Conservation (phyloP, 92 coral and sea anemone genomes). For the Phenganax subtilis region DNA sequence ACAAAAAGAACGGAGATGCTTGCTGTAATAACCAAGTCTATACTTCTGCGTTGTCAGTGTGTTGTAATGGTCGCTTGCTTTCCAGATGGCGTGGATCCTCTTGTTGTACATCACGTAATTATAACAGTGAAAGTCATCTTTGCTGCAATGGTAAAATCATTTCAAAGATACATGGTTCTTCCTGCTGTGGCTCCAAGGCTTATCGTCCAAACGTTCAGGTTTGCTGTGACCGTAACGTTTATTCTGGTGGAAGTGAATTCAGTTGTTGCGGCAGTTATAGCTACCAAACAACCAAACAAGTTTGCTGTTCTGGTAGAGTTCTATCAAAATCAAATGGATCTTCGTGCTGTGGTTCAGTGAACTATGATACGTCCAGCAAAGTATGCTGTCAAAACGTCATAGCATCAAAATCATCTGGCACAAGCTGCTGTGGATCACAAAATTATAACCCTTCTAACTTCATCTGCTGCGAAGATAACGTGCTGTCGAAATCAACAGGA, state of each 20-base stretch:
- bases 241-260: background rate
- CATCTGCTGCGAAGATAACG: slow-evolving; percentile 24
- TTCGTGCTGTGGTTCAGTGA: slow-evolving; percentile 11
- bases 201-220: slow-evolving; percentile 8
- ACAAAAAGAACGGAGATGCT: background rate
- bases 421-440: slow-evolving; percentile 27
- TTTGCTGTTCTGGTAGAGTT: slow-evolving; percentile 6
- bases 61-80: slow-evolving; percentile 20
- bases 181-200: slow-evolving; percentile 12
- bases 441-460: slow-evolving; percentile 6
- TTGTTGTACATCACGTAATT: slow-evolving; percentile 29
- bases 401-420: slow-evolving; percentile 12
- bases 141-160: slow-evolving; percentile 31
- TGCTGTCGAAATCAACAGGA: slow-evolving; percentile 7
- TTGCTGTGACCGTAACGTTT: background rate
- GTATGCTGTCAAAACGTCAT: slow-evolving; percentile 13
- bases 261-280: slow-evolving; percentile 11
- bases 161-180: slow-evolving; percentile 4
- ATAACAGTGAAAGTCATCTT: slow-evolving; percentile 3
- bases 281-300: slow-evolving; percentile 3
- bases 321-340: background rate
- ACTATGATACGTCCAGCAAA: slow-evolving; percentile 4
- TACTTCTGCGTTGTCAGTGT: slow-evolving; percentile 11
- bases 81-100: slow-evolving; percentile 30
- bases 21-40: slow-evolving; percentile 23